Evolutionary conservation across 2,888 invertebrate species (phyloP).

Genomic region (Acleris literana): DNA sequence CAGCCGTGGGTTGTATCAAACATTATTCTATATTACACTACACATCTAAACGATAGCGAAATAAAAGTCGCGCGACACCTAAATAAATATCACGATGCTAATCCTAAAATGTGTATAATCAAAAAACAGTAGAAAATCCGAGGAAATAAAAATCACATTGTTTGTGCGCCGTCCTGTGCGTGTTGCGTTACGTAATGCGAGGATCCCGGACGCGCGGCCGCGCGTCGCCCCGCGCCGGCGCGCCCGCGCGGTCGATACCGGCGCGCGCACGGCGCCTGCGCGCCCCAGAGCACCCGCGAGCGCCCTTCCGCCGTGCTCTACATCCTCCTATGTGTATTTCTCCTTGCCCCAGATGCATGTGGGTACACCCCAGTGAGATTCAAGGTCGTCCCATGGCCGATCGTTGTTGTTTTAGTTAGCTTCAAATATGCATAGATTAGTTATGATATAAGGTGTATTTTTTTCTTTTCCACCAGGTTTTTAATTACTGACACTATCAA

Average conservation of each 20-base stretch:
- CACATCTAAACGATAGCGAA: constrained; percentile 62
- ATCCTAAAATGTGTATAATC: constrained; percentile 79
- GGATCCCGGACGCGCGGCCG: constrained; percentile 49
- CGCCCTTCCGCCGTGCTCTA: constrained; percentile 41
- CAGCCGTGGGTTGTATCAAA: constrained; percentile 54
- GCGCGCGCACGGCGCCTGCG: constrained; percentile 41
- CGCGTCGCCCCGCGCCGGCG: constrained; percentile 38
- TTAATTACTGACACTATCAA: too few relatives aligned
- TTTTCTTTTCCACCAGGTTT: too few relatives aligned
- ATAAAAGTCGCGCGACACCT: constrained; percentile 67
- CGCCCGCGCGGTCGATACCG: constrained; percentile 45
- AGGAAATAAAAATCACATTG: constrained; percentile 81
- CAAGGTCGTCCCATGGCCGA: constrained; percentile 52
- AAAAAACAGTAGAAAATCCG: constrained; percentile 75
- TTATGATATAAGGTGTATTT: too few relatives aligned
- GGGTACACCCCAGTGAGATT: constrained; percentile 50
- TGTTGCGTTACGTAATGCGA: constrained; percentile 80
- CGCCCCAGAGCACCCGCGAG: constrained; percentile 30
- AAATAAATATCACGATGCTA: constrained; percentile 75
- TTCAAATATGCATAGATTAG: constrained; percentile 17
- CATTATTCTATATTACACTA: constrained; percentile 56
- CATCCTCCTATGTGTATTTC: constrained; percentile 38
- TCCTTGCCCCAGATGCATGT: constrained; percentile 60
- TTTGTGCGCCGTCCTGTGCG: constrained; percentile 84
- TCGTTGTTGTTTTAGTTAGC: constrained; percentile 19